A percentile compares a stretch with the other conserved stretches of the same genome.
These are phyloP conservation scores for Malacoraja senta DNA, from an alignment of 2,797 vertebrate genomes.

Conservation along the genomic window DNA sequence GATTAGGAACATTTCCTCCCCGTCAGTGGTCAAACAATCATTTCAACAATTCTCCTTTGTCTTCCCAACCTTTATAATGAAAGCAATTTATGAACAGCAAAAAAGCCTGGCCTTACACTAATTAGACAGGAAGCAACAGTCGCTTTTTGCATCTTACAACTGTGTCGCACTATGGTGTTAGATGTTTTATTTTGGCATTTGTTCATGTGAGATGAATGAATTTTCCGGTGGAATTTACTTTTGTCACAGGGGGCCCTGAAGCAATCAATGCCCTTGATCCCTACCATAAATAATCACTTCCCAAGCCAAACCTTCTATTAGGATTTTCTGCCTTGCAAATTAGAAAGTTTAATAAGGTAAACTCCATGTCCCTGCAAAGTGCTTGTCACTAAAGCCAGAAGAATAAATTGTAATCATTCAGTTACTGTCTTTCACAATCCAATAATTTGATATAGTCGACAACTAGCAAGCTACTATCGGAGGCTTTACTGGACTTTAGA, in stretches of 20 bases:
- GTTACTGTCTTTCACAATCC: not conserved
- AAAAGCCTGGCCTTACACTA: not conserved
- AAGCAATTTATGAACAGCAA: slow-evolving; percentile 24
- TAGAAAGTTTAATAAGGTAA: not conserved
- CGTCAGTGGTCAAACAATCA: slow-evolving; percentile 1
- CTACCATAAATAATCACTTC: slow-evolving; percentile 22
- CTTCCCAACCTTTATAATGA: slow-evolving; percentile 12
- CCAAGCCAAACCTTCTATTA: not conserved
- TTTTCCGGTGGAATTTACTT: slow-evolving; percentile 4
- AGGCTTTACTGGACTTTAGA: too few relatives aligned
- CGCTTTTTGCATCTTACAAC: not conserved
- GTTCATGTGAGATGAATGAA: not conserved
- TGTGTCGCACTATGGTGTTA: not conserved
- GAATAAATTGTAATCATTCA: not conserved
- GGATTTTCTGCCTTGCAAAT: not conserved
- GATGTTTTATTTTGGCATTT: slow-evolving; percentile 10
- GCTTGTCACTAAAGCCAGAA: not conserved
- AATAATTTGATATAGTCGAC: not conserved
- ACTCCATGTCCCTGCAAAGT: not conserved
- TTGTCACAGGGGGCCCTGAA: not conserved
- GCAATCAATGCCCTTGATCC: not conserved
- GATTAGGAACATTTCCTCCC: slow-evolving; percentile 7
- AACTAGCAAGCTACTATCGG: too few relatives aligned
- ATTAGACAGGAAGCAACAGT: slow-evolving; percentile 30
- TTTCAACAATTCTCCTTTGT: slow-evolving; percentile 15